Percentiles rank a stretch among this genome's conserved stretches.
Evolutionary conservation across 2,113 vertebrate genomes (phyloP).

Genomic region (Rallus limicola): DNA sequence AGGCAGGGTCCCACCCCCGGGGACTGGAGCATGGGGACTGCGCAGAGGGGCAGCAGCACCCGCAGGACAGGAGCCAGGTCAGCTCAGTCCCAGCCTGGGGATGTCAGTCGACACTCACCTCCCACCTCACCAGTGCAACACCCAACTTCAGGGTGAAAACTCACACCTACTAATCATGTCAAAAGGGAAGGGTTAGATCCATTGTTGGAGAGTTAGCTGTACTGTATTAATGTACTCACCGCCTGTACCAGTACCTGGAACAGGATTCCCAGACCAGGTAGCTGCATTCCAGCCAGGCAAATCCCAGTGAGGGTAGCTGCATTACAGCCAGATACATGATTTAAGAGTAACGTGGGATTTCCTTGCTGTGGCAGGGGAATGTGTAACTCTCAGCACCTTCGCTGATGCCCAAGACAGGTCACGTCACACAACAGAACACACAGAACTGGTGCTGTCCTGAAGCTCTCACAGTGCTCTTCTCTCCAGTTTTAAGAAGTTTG

Average conservation of each 20-base stretch:
- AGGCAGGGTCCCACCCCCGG: neutral
- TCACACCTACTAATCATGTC: slow-evolving; percentile 49
- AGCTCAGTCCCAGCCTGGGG: neutral
- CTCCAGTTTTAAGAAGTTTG: neutral
- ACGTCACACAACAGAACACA: neutral
- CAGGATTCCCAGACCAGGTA: slow-evolving; percentile 33
- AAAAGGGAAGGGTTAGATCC: slow-evolving; percentile 50
- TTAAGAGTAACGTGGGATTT: slow-evolving; percentile 58
- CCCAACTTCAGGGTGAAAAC: neutral
- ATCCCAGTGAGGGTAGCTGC: neutral
- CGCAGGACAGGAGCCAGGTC: neutral
- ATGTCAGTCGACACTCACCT: neutral
- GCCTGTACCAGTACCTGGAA: slow-evolving; percentile 60
- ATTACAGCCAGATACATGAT: slow-evolving; percentile 50
- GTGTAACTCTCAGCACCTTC: neutral
- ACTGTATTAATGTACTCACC: slow-evolving; percentile 60
- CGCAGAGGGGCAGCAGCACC: neutral
- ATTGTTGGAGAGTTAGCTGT: slow-evolving; percentile 54
- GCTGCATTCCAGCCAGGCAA: no score
- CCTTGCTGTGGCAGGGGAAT: slow-evolving; percentile 57
- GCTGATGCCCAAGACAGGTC: neutral
- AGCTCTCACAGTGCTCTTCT: neutral
- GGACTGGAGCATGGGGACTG: accelerated
- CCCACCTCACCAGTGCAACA: neutral
- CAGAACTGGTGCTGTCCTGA: neutral